phyloP scores from a whole-genome alignment of 2,888 invertebrate genomes.

The Sarcophaga variegata region DNA sequence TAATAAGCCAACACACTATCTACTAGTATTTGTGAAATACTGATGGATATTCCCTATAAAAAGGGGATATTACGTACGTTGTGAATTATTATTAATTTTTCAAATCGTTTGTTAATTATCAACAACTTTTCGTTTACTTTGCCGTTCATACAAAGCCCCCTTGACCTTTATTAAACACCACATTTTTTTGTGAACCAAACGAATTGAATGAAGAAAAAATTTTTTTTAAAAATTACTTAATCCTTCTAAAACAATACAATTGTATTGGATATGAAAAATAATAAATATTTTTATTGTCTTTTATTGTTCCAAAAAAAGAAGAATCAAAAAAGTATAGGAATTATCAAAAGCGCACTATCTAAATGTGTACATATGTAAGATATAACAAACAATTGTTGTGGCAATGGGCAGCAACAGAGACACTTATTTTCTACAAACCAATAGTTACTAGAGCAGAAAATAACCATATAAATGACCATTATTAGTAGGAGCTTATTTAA shows the following conservation, averaged over 20 bases:
- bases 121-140: no score
- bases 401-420: constrained; percentile 18
- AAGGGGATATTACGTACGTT: no score
- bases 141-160: no score
- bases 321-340: not conserved
- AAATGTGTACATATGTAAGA: not conserved
- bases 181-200: not conserved
- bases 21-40: no score
- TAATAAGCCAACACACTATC: no score
- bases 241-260: constrained; percentile 41
- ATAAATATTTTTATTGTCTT: constrained; percentile 52
- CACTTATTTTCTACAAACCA: constrained; percentile 3
- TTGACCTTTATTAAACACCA: not conserved
- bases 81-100: no score
- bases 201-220: not conserved
- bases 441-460: constrained; percentile 71
- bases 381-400: constrained; percentile 28
- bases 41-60: no score
- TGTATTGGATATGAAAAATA: constrained; percentile 45
- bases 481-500: constrained; percentile 75
- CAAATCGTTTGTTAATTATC: no score
- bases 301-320: constrained; percentile 39
- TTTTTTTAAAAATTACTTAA: constrained; percentile 43
- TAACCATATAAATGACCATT: constrained; percentile 79
- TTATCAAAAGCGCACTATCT: constrained; percentile 76